These are phyloP conservation scores for Drosophila hamatofila DNA, from an alignment of 2,888 invertebrate genomes.

Conservation along the genomic window DNA sequence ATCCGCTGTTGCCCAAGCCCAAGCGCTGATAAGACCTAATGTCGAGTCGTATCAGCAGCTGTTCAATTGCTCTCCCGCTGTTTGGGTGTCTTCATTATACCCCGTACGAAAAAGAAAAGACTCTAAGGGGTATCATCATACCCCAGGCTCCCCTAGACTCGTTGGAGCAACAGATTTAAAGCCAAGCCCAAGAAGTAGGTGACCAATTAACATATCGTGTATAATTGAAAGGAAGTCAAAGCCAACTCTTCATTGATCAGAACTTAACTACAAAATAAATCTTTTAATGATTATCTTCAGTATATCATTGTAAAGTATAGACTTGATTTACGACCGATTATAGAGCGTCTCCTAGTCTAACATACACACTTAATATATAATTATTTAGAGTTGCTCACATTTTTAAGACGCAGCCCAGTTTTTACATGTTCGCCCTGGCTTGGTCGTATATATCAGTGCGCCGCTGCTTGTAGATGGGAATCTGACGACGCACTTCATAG, in stretches of 20 bases:
- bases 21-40: slow-evolving; percentile 47
- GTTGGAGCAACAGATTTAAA: neutral
- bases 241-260: neutral
- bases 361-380: neutral
- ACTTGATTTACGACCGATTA: neutral
- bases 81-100: slow-evolving; percentile 36
- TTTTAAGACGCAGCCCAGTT: slow-evolving; percentile 14
- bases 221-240: neutral
- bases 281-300: neutral
- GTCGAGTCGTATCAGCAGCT: slow-evolving; percentile 48
- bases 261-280: neutral
- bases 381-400: slow-evolving; percentile 28
- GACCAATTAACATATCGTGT: too few species aligned
- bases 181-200: neutral
- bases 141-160: too few species aligned
- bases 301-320: neutral
- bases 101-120: neutral
- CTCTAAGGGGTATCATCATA: slow-evolving; percentile 1
- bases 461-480: slow-evolving; percentile 91
- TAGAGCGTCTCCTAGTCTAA: slow-evolving; percentile 11
- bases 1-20: slow-evolving; percentile 47
- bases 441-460: slow-evolving; percentile 91
- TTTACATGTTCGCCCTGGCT: slow-evolving; percentile 33
- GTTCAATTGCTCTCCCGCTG: slow-evolving; percentile 53
- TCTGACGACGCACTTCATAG: slow-evolving; percentile 92